Evolutionary conservation across 2,797 vertebrate genomes (phyloP).

Genomic region (Arrhamphus sclerolepis): DNA sequence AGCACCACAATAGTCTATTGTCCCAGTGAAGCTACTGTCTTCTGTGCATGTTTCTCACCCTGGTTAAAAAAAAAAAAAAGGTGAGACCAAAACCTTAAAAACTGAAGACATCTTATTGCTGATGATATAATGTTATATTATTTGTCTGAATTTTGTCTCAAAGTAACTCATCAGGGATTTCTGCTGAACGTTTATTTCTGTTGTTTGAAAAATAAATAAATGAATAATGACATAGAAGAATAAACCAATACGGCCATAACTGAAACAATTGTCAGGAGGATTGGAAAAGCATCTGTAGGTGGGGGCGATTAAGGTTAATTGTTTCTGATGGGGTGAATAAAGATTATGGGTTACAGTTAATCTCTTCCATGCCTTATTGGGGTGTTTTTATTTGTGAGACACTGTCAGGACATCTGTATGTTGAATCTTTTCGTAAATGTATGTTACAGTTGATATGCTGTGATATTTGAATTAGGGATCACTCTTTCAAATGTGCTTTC

Average conservation of each 20-base stretch:
- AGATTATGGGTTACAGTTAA: constrained; percentile 80
- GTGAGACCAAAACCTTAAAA: constrained; percentile 69
- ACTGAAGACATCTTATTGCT: constrained; percentile 67
- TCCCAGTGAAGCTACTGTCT: constrained; percentile 87
- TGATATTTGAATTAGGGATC: neutral
- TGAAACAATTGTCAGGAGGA: too few relatives aligned
- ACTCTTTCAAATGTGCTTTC: too few relatives aligned
- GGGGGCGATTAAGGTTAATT: too few relatives aligned
- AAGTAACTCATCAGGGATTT: too few relatives aligned
- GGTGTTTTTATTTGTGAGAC: constrained; percentile 11
- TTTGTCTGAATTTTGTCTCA: too few relatives aligned
- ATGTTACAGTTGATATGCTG: constrained; percentile 2
- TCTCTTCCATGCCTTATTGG: constrained; percentile 73
- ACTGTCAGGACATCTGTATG: constrained; percentile 4
- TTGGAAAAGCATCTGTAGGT: too few relatives aligned
- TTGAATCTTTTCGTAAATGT: constrained; percentile 14
- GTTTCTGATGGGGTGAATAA: too few relatives aligned
- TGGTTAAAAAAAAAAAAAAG: constrained; percentile 80
- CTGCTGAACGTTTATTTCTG: too few relatives aligned
- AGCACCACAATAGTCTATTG: constrained; percentile 94
- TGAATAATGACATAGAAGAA: too few relatives aligned
- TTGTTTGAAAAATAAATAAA: too few relatives aligned
- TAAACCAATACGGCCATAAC: too few relatives aligned
- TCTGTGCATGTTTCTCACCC: constrained; percentile 69
- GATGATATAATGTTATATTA: constrained; percentile 61